phyloP scores from a whole-genome alignment of 2,113 vertebrate species.

The Acanthisitta chloris region DNA sequence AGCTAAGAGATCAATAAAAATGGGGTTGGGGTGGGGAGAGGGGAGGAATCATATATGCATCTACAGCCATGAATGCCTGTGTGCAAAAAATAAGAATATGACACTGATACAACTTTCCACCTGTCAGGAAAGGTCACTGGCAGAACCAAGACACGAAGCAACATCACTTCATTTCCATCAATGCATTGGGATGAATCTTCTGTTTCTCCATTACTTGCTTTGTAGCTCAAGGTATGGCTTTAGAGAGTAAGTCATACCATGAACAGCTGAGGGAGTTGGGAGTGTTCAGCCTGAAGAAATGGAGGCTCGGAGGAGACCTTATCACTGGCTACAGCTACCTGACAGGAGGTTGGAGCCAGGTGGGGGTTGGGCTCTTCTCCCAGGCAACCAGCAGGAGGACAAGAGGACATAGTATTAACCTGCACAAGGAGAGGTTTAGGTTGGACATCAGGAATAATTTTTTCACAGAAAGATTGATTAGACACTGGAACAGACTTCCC shows the following conservation, averaged over 20 bases:
- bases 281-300: not conserved
- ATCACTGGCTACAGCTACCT: not conserved
- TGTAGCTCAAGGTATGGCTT: not conserved
- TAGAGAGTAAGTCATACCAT: too few relatives aligned
- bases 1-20: not conserved
- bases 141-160: not conserved
- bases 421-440: not conserved
- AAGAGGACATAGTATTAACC: not conserved
- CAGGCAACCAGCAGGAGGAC: not conserved
- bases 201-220: not conserved
- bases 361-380: not conserved
- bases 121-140: not conserved
- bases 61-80: rapidly evolving
- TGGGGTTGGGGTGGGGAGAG: too few relatives aligned
- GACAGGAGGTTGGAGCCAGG: not conserved
- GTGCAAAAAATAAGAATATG: not conserved
- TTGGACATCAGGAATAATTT: not conserved
- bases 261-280: not conserved
- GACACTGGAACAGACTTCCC: not conserved
- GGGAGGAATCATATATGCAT: rapidly evolving
- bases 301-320: not conserved
- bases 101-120: not conserved
- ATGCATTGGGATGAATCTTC: not conserved
- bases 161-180: rapidly evolving
- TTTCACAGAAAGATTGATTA: not conserved